phyloP scores from a whole-genome alignment of 1,140 invertebrate genomes.

The Drosophila teissieri region DNA sequence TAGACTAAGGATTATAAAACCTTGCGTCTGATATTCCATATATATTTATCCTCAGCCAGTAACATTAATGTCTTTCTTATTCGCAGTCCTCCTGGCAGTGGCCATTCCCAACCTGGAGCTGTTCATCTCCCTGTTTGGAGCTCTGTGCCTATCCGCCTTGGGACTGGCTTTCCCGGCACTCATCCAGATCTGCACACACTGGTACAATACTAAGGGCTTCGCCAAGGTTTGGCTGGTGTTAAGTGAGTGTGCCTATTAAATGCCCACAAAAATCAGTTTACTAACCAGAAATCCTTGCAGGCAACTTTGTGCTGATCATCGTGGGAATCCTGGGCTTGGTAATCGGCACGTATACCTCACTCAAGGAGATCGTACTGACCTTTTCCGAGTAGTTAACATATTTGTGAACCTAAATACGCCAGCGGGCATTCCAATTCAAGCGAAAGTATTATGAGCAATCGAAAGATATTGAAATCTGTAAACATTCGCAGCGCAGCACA shows the following conservation, averaged over 20 bases:
- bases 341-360: slow-evolving; percentile 89
- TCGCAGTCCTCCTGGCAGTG: slow-evolving; percentile 91
- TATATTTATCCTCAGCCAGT: too few species aligned
- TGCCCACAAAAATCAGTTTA: background rate
- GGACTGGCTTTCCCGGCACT: slow-evolving; percentile 95
- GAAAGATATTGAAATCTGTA: slow-evolving; percentile 46
- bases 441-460: slow-evolving; percentile 75
- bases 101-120: slow-evolving; percentile 93
- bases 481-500: slow-evolving; percentile 43
- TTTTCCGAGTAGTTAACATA: slow-evolving; percentile 81
- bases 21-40: too few species aligned
- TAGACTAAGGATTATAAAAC: too few species aligned
- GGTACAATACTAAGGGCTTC: slow-evolving; percentile 86
- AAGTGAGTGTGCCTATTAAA: slow-evolving; percentile 45
- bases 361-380: slow-evolving; percentile 87
- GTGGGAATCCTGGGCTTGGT: slow-evolving; percentile 89
- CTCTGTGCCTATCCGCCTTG: slow-evolving; percentile 92
- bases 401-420: slow-evolving; percentile 42
- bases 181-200: slow-evolving; percentile 89
- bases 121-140: slow-evolving; percentile 96
- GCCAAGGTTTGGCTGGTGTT: slow-evolving; percentile 69
- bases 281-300: slow-evolving; percentile 63
- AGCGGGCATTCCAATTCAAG: slow-evolving; percentile 64
- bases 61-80: too few species aligned
- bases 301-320: slow-evolving; percentile 89